Conservation (phyloP, 2,113 vertebrate species). For the Psilopsiagon aymara region DNA sequence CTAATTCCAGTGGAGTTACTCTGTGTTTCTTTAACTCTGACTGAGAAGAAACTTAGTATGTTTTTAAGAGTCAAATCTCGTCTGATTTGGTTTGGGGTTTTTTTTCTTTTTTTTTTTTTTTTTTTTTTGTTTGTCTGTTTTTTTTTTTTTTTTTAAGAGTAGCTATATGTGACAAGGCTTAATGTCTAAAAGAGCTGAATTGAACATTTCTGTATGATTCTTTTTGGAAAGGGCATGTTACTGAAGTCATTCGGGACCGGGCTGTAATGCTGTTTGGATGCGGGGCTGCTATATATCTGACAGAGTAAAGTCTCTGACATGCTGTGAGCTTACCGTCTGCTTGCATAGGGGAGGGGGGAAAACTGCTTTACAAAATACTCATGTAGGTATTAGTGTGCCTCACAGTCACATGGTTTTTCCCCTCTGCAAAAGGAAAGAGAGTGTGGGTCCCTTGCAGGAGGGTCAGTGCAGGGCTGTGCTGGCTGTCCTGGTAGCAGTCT, state of each 20-base stretch:
- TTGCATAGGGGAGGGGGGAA: neutral
- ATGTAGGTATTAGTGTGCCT: neutral
- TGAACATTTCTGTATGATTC: neutral
- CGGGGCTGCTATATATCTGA: neutral
- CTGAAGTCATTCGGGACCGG: neutral
- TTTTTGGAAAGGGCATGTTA: neutral
- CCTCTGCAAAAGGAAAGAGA: neutral
- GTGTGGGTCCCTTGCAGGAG: neutral
- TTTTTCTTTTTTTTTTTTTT: too few species aligned
- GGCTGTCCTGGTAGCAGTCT: neutral
- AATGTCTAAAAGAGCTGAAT: neutral
- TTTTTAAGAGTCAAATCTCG: neutral
- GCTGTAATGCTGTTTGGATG: neutral
- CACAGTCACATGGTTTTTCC: neutral
- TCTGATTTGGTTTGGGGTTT: neutral
- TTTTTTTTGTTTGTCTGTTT: too few species aligned
- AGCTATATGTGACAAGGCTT: neutral
- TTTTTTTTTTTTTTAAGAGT: neutral
- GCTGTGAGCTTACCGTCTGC: rapidly evolving
- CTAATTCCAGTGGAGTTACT: neutral
- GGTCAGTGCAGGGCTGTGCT: rapidly evolving
- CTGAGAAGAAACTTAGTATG: neutral
- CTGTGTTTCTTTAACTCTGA: neutral
- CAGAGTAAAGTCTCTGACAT: neutral
- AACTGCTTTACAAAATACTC: neutral